Percentiles rank a stretch among this genome's conserved stretches.
phyloP scores from a whole-genome alignment of 1,140 invertebrate species.

The Drosophila rufa region DNA sequence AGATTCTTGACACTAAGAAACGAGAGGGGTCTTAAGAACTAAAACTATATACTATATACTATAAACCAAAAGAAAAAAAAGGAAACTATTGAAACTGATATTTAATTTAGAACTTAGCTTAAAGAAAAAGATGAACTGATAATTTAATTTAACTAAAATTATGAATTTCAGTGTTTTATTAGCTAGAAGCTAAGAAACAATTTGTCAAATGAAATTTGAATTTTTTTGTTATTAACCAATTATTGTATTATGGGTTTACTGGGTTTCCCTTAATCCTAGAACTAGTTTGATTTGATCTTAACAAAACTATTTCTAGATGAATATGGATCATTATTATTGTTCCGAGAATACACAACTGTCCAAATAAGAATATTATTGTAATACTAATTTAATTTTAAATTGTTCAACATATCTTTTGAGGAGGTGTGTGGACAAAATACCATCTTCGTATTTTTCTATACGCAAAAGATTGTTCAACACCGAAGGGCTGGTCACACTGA shows the following conservation, averaged over 20 bases:
- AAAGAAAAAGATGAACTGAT: conserved; percentile 1
- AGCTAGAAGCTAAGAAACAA: no score
- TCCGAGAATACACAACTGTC: background rate
- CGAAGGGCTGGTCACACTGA: background rate
- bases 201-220: background rate
- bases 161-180: no score
- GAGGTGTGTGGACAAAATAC: background rate
- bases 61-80: background rate
- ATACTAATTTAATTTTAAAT: conserved; percentile 5
- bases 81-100: background rate
- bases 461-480: background rate
- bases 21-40: conserved; percentile 19
- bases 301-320: conserved; percentile 4
- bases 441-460: background rate
- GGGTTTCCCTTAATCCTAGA: conserved; percentile 14
- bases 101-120: background rate
- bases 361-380: conserved; percentile 5
- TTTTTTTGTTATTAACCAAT: background rate
- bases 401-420: no score
- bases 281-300: background rate
- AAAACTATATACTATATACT: background rate
- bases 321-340: background rate
- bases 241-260: background rate
- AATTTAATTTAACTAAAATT: background rate
- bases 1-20: conserved; percentile 12